phyloP scores from a whole-genome alignment of 2,797 vertebrate species.

The Sebastes steindachneri region DNA sequence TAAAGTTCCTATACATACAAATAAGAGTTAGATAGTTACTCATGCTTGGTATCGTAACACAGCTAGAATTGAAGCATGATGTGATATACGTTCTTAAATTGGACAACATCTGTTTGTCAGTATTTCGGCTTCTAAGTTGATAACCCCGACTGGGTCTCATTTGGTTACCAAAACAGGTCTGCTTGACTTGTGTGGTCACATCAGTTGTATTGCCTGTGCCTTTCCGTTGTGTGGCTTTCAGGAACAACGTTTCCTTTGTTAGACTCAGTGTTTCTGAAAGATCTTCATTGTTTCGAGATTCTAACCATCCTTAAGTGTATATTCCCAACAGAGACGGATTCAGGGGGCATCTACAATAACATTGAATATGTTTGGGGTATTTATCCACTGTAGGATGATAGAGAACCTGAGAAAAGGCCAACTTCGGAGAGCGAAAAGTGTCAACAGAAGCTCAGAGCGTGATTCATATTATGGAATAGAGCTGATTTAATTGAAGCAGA shows the following conservation, averaged over 20 bases:
- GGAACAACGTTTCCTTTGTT: constrained; percentile 46
- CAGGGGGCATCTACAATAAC: neutral
- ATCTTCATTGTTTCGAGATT: constrained; percentile 44
- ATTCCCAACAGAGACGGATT: neutral
- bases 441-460: neutral
- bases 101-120: neutral
- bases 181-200: neutral
- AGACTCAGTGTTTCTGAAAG: constrained; percentile 29
- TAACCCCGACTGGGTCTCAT: neutral
- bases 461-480: neutral
- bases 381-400: neutral
- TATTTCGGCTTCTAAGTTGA: neutral
- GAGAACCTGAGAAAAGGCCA: neutral
- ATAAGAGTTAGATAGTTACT: neutral
- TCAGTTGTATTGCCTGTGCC: neutral
- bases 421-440: neutral
- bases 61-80: neutral
- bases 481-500: neutral
- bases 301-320: constrained; percentile 2
- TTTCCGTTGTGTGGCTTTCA: neutral
- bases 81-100: neutral
- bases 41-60: neutral
- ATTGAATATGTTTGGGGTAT: neutral
- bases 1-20: neutral
- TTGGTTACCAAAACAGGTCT: constrained; percentile 30